Conservation (phyloP, 1,140 invertebrate genomes). For the Drosophila saltans region DNA sequence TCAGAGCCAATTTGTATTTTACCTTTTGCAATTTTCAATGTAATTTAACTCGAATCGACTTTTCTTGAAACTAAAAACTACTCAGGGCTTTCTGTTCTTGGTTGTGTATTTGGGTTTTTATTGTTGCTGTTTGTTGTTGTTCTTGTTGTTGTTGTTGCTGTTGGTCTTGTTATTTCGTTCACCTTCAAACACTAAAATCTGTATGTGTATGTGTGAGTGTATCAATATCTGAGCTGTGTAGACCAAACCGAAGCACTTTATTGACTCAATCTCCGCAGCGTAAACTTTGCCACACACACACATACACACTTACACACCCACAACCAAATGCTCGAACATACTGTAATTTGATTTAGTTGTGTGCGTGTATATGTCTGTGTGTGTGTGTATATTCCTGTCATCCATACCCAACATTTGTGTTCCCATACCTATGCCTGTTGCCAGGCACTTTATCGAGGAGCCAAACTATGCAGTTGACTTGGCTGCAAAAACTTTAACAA, state of each 20-base stretch:
- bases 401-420: constrained; percentile 56
- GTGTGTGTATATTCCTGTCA: constrained; percentile 50
- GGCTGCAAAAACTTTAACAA: constrained; percentile 64
- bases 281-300: constrained; percentile 63
- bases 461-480: constrained; percentile 72
- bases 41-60: constrained; percentile 73
- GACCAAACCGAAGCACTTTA: constrained; percentile 64
- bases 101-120: constrained; percentile 22
- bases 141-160: constrained; percentile 16
- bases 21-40: constrained; percentile 71
- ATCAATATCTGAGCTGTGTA: constrained; percentile 64
- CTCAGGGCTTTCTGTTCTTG: constrained; percentile 23
- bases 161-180: constrained; percentile 20
- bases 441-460: constrained; percentile 53
- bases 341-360: constrained; percentile 69
- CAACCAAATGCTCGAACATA: constrained; percentile 45
- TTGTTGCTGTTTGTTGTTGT: constrained; percentile 39
- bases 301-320: constrained; percentile 28
- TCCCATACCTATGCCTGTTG: constrained; percentile 8
- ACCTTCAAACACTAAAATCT: constrained; percentile 38
- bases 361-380: constrained; percentile 19
- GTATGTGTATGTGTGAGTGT: constrained; percentile 42
- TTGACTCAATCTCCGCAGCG: constrained; percentile 73
- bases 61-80: constrained; percentile 59
- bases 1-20: constrained; percentile 55